These are phyloP conservation scores for Vireo griseus DNA, from an alignment of 2,797 vertebrate species.

Conservation along the genomic window DNA sequence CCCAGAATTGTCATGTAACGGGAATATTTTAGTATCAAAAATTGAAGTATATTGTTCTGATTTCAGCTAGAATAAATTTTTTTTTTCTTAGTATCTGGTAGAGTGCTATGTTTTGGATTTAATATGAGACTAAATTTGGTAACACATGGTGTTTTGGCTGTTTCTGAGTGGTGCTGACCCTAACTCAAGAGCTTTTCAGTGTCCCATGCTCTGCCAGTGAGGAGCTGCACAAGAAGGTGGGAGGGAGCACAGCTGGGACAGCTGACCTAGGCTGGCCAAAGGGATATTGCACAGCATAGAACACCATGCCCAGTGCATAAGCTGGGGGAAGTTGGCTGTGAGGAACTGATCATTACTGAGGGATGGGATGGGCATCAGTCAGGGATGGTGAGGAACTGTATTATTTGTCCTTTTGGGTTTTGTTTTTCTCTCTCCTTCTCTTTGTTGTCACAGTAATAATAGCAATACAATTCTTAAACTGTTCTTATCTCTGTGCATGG, in stretches of 20 bases:
- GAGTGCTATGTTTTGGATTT: not conserved
- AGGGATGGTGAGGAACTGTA: not conserved
- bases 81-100: not conserved
- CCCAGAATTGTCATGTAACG: not conserved
- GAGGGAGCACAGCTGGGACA: not conserved
- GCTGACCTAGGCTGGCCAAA: not conserved
- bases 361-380: too few relatives aligned
- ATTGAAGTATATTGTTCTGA: not conserved
- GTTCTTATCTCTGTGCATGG: not conserved
- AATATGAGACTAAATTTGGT: not conserved
- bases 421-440: not conserved
- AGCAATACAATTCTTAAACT: not conserved
- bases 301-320: not conserved
- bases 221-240: not conserved
- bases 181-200: not conserved
- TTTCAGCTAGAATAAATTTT: not conserved
- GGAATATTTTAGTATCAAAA: not conserved
- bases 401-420: not conserved
- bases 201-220: too few relatives aligned
- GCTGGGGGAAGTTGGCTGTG: too few relatives aligned
- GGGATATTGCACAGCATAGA: rapidly evolving
- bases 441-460: not conserved
- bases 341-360: not conserved
- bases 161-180: not conserved
- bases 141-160: not conserved